Evolutionary conservation across 2,797 vertebrate species (phyloP).

Genomic region (Bryconaethiops microstoma): DNA sequence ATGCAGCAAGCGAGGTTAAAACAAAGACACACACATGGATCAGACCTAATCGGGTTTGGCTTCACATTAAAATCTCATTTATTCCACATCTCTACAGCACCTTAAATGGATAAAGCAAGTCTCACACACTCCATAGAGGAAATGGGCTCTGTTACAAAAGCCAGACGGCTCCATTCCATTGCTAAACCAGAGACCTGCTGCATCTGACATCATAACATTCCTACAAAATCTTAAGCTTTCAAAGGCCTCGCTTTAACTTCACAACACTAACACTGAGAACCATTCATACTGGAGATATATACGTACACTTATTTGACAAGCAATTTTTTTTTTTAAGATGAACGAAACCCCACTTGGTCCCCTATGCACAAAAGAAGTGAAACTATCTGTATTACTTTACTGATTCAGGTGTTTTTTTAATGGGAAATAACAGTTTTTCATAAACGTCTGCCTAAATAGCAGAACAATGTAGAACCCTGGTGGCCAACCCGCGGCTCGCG

Average conservation of each 20-base stretch:
- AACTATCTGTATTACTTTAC: no score
- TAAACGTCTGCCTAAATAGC: no score
- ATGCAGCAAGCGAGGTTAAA: neutral
- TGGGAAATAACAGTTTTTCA: no score
- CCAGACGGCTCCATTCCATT: neutral
- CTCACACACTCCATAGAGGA: conserved; percentile 4
- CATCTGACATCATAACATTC: neutral
- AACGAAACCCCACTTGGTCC: no score
- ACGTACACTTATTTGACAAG: no score
- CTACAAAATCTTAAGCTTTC: neutral
- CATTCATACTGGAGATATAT: no score
- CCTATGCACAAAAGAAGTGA: no score
- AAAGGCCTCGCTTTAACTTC: neutral
- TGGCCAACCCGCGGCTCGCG: no score
- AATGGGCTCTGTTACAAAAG: neutral
- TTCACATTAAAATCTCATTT: conserved; percentile 9
- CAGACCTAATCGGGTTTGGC: conserved; percentile 26
- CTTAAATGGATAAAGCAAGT: conserved; percentile 35
- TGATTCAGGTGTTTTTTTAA: no score
- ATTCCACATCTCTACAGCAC: neutral
- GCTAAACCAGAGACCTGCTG: neutral
- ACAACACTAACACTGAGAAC: neutral
- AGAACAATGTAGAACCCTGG: no score
- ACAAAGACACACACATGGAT: neutral
- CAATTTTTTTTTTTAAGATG: no score